Percentiles rank a stretch among this genome's conserved stretches.
phyloP scores from a whole-genome alignment of 2,797 vertebrate genomes.

The Schizopygopsis pylzovi region DNA sequence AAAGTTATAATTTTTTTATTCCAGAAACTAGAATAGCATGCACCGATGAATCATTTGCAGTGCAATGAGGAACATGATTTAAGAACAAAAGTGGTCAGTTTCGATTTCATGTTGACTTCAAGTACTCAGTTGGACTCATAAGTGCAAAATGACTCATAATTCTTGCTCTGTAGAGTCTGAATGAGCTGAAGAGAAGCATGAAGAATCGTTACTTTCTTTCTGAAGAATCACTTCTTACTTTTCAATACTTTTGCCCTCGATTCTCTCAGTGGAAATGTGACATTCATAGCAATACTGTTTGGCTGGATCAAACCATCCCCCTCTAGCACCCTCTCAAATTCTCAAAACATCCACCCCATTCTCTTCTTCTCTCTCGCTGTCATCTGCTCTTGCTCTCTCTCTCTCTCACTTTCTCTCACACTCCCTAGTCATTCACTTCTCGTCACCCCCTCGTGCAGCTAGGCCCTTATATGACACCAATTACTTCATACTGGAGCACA shows the following conservation, averaged over 20 bases:
- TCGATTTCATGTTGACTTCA: background rate
- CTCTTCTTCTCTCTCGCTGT: constrained; percentile 24
- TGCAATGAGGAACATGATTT: background rate
- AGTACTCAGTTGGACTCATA: background rate
- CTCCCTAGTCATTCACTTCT: constrained; percentile 56
- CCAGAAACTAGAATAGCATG: background rate
- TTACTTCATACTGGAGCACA: constrained; percentile 49
- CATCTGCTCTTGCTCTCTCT: constrained; percentile 52
- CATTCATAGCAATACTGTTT: constrained; percentile 31
- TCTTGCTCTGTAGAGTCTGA: background rate
- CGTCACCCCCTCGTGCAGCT: constrained; percentile 35
- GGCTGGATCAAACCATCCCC: constrained; percentile 45
- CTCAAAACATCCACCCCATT: constrained; percentile 12
- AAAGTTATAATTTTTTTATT: background rate
- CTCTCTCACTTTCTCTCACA: background rate
- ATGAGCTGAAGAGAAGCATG: background rate
- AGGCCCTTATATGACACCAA: constrained; percentile 54
- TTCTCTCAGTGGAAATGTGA: constrained; percentile 28
- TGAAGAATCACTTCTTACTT: background rate
- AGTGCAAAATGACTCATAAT: background rate
- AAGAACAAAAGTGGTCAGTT: constrained; percentile 1
- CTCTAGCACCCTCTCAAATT: constrained; percentile 34
- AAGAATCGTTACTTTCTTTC: constrained; percentile 9
- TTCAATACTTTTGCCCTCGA: constrained; percentile 14
- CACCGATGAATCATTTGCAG: background rate